phyloP scores from a whole-genome alignment of 2,113 vertebrate genomes.

The Procapra przewalskii region DNA sequence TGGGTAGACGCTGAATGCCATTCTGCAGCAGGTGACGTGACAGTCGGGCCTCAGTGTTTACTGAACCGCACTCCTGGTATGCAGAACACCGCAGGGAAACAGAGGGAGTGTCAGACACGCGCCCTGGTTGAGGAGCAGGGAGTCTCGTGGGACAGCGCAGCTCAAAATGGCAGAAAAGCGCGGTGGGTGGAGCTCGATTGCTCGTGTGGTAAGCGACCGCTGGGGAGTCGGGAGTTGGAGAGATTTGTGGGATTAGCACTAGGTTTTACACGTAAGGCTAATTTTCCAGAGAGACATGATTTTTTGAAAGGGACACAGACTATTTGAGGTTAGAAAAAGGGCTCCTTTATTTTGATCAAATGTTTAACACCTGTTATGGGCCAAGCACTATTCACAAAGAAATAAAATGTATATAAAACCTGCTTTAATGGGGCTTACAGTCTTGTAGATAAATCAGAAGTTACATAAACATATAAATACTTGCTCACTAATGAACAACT shows the following conservation, averaged over 20 bases:
- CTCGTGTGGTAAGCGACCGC: rapidly evolving
- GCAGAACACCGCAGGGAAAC: neutral
- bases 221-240: rapidly evolving
- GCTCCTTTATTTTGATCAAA: neutral
- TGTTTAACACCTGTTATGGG: neutral
- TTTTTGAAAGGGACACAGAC: neutral
- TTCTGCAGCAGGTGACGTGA: rapidly evolving
- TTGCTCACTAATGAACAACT: neutral
- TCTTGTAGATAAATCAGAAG: neutral
- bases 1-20: neutral
- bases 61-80: too few relatives aligned
- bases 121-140: neutral
- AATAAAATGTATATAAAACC: neutral
- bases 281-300: neutral
- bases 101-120: rapidly evolving
- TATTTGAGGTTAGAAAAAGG: neutral
- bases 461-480: neutral
- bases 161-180: neutral
- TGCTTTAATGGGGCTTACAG: neutral
- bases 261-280: neutral
- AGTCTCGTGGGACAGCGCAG: rapidly evolving
- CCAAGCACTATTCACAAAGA: neutral
- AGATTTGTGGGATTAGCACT: neutral
- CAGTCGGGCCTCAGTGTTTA: neutral
- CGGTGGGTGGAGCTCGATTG: rapidly evolving